phyloP scores from a whole-genome alignment of 2,113 vertebrate genomes.

The Dipodomys stephensi region DNA sequence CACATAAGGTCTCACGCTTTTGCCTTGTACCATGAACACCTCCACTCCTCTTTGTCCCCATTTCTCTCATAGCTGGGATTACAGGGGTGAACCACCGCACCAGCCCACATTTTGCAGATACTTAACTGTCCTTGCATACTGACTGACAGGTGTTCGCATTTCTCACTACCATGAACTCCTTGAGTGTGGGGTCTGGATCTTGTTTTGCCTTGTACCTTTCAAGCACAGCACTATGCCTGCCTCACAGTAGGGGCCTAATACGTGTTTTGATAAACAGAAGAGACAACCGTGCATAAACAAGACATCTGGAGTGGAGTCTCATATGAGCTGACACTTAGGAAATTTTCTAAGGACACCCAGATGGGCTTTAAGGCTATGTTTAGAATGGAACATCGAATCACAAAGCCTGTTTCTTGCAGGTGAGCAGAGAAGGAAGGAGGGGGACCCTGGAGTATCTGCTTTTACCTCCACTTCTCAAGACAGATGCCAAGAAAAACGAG shows the following conservation, averaged over 20 bases:
- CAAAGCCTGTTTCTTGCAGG: constrained; percentile 21
- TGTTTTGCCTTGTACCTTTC: constrained; percentile 2
- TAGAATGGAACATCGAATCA: not conserved
- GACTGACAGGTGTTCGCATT: not conserved
- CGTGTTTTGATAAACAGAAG: constrained; percentile 45
- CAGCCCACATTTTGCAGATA: not conserved
- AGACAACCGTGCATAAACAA: not conserved
- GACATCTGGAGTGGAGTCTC: constrained; percentile 65
- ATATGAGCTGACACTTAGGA: constrained; percentile 44
- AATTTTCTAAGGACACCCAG: constrained; percentile 55
- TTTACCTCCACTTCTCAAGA: constrained; percentile 12
- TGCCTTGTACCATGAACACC: too few relatives aligned
- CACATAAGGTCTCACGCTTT: too few relatives aligned
- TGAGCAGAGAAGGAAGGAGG: not conserved
- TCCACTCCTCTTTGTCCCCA: too few relatives aligned
- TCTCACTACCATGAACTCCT: not conserved
- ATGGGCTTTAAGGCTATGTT: constrained; percentile 61
- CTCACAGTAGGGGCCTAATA: constrained; percentile 49
- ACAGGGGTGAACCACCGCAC: too few relatives aligned
- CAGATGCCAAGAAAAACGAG: not conserved
- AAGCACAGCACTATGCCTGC: not conserved
- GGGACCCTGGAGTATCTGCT: not conserved
- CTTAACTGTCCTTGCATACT: rapidly evolving
- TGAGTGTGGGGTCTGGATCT: not conserved
- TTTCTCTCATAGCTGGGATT: too few relatives aligned